These are phyloP conservation scores for Hemicentrotus pulcherrimus DNA, from an alignment of 35 echinoderm and acorn worm species.

Conservation along the genomic window DNA sequence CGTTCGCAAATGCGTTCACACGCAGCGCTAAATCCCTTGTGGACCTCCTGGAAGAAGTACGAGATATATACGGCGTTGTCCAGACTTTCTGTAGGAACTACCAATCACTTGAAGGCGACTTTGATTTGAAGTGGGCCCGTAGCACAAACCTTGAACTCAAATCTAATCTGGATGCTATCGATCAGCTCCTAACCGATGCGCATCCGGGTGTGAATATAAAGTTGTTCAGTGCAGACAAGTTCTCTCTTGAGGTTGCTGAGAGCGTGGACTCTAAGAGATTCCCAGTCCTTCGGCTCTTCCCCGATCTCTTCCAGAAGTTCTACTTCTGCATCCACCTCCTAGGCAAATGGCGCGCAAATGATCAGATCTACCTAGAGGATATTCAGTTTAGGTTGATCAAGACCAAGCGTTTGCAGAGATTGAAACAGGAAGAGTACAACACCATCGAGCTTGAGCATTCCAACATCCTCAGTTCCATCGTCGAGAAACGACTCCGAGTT, in stretches of 20 bases:
- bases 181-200: constrained; percentile 56
- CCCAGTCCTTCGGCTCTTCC: constrained; percentile 80
- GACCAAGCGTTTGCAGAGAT: constrained; percentile 77
- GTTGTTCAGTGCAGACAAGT: constrained; percentile 88
- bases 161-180: constrained; percentile 61
- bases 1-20: constrained; percentile 72
- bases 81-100: constrained; percentile 93
- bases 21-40: constrained; percentile 52
- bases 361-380: constrained; percentile 96
- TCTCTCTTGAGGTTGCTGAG: constrained; percentile 92
- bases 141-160: constrained; percentile 87
- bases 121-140: constrained; percentile 88
- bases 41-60: constrained; percentile 80
- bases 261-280: constrained; percentile 83
- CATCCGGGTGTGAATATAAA: constrained; percentile 70
- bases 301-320: constrained; percentile 98
- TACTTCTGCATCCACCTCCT: constrained; percentile 83
- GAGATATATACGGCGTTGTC: constrained; percentile 68
- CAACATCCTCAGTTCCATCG: constrained; percentile 77
- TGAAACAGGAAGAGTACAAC: constrained; percentile 96
- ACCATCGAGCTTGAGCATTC: constrained; percentile 86
- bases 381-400: constrained; percentile 91
- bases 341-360: constrained; percentile 90
- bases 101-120: constrained; percentile 90
- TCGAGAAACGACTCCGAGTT: constrained; percentile 91